Conservation (phyloP, 1,140 invertebrate genomes). For the Mycetomoellerius zeteki region DNA sequence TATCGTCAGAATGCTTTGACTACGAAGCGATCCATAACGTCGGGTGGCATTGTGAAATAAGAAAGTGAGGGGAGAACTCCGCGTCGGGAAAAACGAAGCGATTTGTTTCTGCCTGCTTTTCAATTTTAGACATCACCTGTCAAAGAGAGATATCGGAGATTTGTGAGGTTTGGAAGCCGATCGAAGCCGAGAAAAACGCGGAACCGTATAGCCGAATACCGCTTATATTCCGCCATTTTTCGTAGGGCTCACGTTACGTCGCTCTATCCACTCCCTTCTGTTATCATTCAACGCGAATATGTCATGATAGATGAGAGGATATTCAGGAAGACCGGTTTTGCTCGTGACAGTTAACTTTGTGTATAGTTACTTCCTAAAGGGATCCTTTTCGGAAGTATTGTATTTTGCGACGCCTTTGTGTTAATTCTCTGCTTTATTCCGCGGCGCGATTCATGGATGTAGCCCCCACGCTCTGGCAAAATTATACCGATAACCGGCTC, state of each 20-base stretch:
- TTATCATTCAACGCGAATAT: constrained; percentile 34
- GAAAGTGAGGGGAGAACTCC: background rate
- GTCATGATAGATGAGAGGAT: constrained; percentile 66
- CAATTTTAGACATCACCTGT: constrained; percentile 60
- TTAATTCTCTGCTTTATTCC: constrained; percentile 24
- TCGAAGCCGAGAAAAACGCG: constrained; percentile 45
- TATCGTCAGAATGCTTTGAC: constrained; percentile 37
- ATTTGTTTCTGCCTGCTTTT: constrained; percentile 59
- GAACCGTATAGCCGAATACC: constrained; percentile 6
- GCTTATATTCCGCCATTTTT: constrained; percentile 40
- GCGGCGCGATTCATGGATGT: background rate
- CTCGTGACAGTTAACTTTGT: constrained; percentile 52
- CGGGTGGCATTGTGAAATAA: constrained; percentile 28
- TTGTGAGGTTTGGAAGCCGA: constrained; percentile 52
- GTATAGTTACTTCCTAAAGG: constrained; percentile 39
- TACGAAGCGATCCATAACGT: constrained; percentile 26
- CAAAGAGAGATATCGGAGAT: constrained; percentile 60
- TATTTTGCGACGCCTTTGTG: constrained; percentile 57
- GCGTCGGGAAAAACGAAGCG: constrained; percentile 46
- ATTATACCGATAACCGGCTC: constrained; percentile 30
- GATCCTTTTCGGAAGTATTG: constrained; percentile 51
- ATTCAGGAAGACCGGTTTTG: constrained; percentile 60
- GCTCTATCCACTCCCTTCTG: background rate
- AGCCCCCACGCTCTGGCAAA: background rate
- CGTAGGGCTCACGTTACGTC: constrained; percentile 34